These are phyloP conservation scores for Setipinna tenuifilis DNA, from an alignment of 2,797 vertebrate genomes.

Conservation along the genomic window DNA sequence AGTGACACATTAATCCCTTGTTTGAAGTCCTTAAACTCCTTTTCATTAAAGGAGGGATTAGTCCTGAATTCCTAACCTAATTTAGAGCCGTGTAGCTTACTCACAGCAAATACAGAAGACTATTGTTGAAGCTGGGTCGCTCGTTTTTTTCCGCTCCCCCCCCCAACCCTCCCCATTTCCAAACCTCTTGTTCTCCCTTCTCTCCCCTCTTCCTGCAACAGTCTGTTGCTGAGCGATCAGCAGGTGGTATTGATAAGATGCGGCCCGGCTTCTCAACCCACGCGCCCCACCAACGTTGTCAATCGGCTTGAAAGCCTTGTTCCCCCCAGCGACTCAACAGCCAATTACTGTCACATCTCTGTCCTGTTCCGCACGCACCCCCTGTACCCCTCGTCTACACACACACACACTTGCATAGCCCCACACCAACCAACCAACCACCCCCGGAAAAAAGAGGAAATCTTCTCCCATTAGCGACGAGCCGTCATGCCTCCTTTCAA, in stretches of 20 bases:
- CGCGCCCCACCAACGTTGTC: conserved; percentile 52
- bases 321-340: conserved; percentile 51
- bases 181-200: neutral
- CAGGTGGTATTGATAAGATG: conserved; percentile 25
- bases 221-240: conserved; percentile 8
- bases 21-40: conserved; percentile 72
- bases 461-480: conserved; percentile 47
- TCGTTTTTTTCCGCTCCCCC: no score
- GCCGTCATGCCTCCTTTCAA: conserved; percentile 48
- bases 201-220: neutral
- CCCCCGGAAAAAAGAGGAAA: neutral
- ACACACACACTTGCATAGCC: neutral
- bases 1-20: conserved; percentile 70
- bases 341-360: conserved; percentile 74
- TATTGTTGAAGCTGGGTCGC: conserved; percentile 5
- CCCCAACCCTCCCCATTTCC: no score
- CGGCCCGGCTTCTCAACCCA: conserved; percentile 36
- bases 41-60: conserved; percentile 68
- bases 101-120: neutral
- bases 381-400: conserved; percentile 50
- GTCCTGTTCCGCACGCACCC: conserved; percentile 62
- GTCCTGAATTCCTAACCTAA: conserved; percentile 63
- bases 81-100: conserved; percentile 39
- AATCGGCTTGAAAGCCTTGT: conserved; percentile 64
- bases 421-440: neutral